Conservation (phyloP, 2,113 vertebrate species). For the Gymnorhina tibicen region DNA sequence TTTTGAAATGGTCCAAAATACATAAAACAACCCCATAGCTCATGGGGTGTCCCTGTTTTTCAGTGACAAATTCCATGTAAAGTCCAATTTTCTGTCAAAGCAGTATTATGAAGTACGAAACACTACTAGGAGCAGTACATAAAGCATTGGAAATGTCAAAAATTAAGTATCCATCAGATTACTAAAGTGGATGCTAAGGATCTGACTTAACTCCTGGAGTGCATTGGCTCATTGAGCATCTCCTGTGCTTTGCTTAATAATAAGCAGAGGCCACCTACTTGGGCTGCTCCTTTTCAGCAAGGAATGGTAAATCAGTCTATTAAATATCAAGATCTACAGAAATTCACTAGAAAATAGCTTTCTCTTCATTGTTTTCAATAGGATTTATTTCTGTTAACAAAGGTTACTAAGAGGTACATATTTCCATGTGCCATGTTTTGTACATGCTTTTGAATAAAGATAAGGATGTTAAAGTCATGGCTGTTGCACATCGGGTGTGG, state of each 20-base stretch:
- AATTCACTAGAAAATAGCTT: neutral
- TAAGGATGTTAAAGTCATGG: neutral
- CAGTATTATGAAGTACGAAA: neutral
- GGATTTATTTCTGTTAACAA: neutral
- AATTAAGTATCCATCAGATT: neutral
- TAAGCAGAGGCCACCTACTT: neutral
- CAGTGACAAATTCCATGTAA: neutral
- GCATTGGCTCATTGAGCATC: neutral
- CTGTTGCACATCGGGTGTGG: neutral
- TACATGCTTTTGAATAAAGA: constrained; percentile 1
- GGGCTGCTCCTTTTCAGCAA: neutral
- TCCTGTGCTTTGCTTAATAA: neutral
- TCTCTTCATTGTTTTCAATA: neutral
- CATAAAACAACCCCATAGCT: neutral
- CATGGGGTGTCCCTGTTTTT: neutral
- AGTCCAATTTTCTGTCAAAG: neutral
- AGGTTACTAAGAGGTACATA: neutral
- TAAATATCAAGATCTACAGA: neutral
- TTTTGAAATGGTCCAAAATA: neutral
- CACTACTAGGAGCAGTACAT: neutral
- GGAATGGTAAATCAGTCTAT: neutral
- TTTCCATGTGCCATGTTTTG: neutral
- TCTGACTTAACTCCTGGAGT: neutral
- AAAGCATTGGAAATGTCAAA: neutral
- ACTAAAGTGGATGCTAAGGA: neutral